Conservation (phyloP, 2,113 vertebrate genomes). For the Seriola dumerili region DNA sequence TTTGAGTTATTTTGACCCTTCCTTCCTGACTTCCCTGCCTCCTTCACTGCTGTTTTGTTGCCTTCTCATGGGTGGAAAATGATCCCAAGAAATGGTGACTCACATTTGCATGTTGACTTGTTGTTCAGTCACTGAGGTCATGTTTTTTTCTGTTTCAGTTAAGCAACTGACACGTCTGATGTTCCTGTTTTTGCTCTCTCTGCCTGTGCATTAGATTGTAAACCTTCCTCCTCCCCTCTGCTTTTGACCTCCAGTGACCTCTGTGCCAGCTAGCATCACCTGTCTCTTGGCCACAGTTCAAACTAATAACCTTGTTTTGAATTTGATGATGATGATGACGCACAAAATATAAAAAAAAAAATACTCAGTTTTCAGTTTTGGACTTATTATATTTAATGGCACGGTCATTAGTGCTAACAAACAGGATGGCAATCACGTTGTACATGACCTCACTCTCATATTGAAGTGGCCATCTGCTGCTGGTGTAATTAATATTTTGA, state of each 20-base stretch:
- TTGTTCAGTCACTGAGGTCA: slow-evolving; percentile 36
- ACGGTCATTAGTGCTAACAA: neutral
- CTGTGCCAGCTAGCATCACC: slow-evolving; percentile 67
- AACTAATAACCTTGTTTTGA: slow-evolving; percentile 80
- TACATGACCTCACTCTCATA: neutral
- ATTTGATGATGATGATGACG: slow-evolving; percentile 74
- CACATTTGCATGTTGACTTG: slow-evolving; percentile 71
- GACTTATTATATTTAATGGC: neutral
- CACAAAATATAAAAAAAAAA: slow-evolving; percentile 49
- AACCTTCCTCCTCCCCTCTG: slow-evolving; percentile 45
- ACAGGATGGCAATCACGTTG: no score
- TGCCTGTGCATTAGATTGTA: slow-evolving; percentile 75
- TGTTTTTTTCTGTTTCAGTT: slow-evolving; percentile 45
- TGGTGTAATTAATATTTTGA: neutral
- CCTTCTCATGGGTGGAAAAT: slow-evolving; percentile 37
- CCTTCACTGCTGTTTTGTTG: slow-evolving; percentile 27
- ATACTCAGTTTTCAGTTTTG: slow-evolving; percentile 35
- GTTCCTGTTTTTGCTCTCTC: slow-evolving; percentile 52
- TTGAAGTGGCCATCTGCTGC: neutral
- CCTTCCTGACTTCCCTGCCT: neutral
- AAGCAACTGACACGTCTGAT: slow-evolving; percentile 50
- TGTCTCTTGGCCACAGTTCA: slow-evolving; percentile 72
- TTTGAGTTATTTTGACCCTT: slow-evolving; percentile 22
- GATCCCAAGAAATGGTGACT: slow-evolving; percentile 40
- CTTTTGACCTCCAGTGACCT: slow-evolving; percentile 69